Evolutionary conservation across 2,888 invertebrate species (phyloP), one percentile per base, ranked within the genome.

Genomic region (Erynnis tages): DNA sequence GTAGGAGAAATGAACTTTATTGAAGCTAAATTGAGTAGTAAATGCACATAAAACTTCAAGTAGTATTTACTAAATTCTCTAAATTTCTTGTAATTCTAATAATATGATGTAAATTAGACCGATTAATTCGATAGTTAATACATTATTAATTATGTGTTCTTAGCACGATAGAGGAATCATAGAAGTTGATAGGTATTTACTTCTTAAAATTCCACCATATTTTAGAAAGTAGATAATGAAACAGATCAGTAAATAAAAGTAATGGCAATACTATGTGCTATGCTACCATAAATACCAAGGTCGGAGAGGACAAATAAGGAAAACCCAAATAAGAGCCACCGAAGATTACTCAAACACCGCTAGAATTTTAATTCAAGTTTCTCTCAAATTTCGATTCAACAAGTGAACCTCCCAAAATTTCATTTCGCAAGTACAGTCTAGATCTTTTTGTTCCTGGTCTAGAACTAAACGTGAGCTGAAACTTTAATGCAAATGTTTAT

Each of bases 401-500:
- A n/a, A n/a, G n/a, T n/a, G n/a, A n/a, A n/a, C n/a, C 64, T 64
- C 59, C 60, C 50, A 47, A 57, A 59, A 59, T 62, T 67, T 61
- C 56, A 54, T 58, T 68, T 61, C 58, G 55, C 57, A 62, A 65
- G 54, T 57, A 61, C 63, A 69, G 63, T 67, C 65, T 71, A 65
- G 62, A 58, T 62, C 63, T 72, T 73, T 48, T 82, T 82, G 79
- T 83, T 73, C 66, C 73, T 65, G 67, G 61, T 58, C 62, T 62
- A 66, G 63, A 67, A 60, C 62, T 60, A 58, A 57, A 76, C 71
- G 70, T 66, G 69, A 61, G 58, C 56, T 61, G 86, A 81, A 83
- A 86, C 59, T 60, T 68, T 82, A 82, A 84, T 81, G 66, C 34
- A 27, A 41, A 41, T 47, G 71, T 80, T 85, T 82, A 77, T 78